A percentile compares a stretch with the other conserved stretches of the same genome.
phyloP scores from a whole-genome alignment of 2,113 vertebrate genomes.

The Notiomystis cincta region DNA sequence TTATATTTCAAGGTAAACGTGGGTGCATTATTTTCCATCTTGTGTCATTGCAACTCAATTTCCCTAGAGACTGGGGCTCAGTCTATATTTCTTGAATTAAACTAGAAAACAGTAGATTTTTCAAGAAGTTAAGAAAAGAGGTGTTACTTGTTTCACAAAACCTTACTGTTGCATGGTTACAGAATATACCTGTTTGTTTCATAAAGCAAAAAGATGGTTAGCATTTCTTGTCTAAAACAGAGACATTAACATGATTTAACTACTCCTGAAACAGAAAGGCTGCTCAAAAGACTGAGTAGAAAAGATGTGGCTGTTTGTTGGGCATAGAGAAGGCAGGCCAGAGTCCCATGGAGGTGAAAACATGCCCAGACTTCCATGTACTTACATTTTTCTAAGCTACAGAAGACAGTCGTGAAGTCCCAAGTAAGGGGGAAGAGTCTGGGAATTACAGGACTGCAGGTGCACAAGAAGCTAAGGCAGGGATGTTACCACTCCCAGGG shows the following conservation, averaged over 20 bases:
- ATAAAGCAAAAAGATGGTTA: background rate
- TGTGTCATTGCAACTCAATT: background rate
- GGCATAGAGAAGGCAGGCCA: background rate
- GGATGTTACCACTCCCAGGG: background rate
- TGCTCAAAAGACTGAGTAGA: background rate
- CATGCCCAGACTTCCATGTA: background rate
- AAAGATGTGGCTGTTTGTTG: background rate
- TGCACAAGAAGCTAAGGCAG: background rate
- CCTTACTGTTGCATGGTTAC: background rate
- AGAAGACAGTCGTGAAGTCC: background rate
- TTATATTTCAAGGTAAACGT: background rate
- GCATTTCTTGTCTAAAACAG: background rate
- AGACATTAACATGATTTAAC: background rate
- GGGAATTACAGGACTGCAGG: background rate
- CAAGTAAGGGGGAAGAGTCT: background rate
- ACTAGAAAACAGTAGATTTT: background rate
- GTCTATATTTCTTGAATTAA: background rate
- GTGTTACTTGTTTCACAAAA: background rate
- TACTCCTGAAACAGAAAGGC: background rate
- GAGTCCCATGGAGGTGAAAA: background rate
- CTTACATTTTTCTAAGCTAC: background rate
- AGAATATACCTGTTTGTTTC: background rate
- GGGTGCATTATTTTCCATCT: background rate
- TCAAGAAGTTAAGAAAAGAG: background rate
- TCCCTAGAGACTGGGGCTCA: background rate